These are phyloP conservation scores for Chaenocephalus aceratus DNA, from an alignment of 2,113 vertebrate genomes.

Conservation along the genomic window DNA sequence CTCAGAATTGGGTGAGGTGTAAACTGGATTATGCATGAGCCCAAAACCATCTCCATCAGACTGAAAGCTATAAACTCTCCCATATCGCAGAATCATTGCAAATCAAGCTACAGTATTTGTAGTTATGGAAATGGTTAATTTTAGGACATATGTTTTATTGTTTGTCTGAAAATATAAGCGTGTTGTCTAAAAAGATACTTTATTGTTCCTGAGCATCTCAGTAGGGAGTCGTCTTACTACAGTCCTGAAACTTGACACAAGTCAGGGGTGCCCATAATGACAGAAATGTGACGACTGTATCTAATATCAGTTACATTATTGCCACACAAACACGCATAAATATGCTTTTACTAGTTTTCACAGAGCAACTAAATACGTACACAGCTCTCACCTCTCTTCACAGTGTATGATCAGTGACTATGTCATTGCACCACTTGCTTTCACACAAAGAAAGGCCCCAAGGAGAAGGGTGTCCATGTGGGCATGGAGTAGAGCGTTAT, in stretches of 20 bases:
- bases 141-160: not conserved
- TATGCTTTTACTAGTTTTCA: not conserved
- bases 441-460: constrained; percentile 36
- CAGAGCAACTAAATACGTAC: not conserved
- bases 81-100: not conserved
- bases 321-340: constrained; percentile 13
- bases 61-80: not conserved
- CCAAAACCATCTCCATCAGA: constrained; percentile 8
- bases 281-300: constrained; percentile 8
- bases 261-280: constrained; percentile 18
- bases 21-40: constrained; percentile 61
- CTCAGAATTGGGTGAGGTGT: constrained; percentile 27
- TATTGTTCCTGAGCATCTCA: not conserved
- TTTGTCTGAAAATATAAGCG: not conserved
- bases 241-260: constrained; percentile 56
- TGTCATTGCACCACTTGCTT: constrained; percentile 11
- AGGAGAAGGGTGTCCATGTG: constrained; percentile 16
- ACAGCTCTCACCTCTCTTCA: not conserved
- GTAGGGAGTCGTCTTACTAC: not conserved
- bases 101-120: too few species aligned
- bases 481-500: constrained; percentile 2
- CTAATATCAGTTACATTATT: constrained; percentile 33
- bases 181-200: not conserved
- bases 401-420: constrained; percentile 9
- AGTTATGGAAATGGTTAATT: not conserved